Evolutionary conservation across 2,797 vertebrate genomes (phyloP), one percentile per base, ranked within the genome.

Genomic region (Tenualosa ilisha): DNA sequence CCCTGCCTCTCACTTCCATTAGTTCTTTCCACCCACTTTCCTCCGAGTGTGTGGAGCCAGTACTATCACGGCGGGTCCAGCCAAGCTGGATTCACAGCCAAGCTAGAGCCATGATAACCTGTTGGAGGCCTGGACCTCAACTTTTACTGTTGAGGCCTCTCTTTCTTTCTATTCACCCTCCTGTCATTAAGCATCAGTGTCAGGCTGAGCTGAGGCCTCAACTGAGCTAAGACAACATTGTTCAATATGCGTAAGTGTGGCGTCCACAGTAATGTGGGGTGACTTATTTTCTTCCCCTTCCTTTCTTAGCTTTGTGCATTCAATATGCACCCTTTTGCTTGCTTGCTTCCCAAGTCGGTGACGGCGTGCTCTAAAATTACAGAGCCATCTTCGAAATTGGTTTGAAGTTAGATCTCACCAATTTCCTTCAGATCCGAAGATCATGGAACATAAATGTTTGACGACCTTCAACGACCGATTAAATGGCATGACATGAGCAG

Each of bases 11-110:
- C 37, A 79, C 65, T 15, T 40, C 65, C 65, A 63, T 63, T n/a
- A 63, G 59, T 72, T 24, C 63, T 31, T 89, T 88, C 86, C 81
- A 61, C 81, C 86, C 63, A 83, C 81, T 72, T 82, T 84, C 83
- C 86, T 86, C 85, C 88, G 37, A 79, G 72, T 20, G 72, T 79
- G 40, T 79, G 40, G 72, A 79, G 40, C 72, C 72, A 79, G 72
- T 46, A 46, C 72, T 79, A 40, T 79, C 37, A 79, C 37, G 20
- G 40, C 8, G 7, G 37, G 72, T 79, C 17, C 37, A 79, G 72
- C 72, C 72, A 79, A 79, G 40, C 72, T 79, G 72, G 72, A 79
- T 79, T 79, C 72, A 79, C 40, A 46, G 40, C 72, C 72, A 79
- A 6, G 20, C 40, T 46, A 79, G 40, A 46, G 40, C 72, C 72